Conservation (phyloP, 2,888 invertebrate species). For the Argynnis bischoffii region DNA sequence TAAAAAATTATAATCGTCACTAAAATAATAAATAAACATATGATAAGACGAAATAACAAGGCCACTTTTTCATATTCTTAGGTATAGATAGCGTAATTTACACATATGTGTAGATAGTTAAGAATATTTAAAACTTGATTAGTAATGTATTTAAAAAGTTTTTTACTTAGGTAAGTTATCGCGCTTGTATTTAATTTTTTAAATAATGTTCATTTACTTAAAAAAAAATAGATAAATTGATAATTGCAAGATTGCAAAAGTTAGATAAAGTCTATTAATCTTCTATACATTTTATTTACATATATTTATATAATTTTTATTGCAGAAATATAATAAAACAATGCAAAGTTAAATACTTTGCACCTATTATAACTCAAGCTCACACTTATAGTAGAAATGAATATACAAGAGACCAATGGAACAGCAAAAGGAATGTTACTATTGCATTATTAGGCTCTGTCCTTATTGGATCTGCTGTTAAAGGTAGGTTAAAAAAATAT, state of each 20-base stretch:
- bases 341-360: constrained; percentile 47
- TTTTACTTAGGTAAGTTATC: constrained; percentile 45
- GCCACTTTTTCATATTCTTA: constrained; percentile 9
- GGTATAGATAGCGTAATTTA: background rate
- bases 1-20: constrained; percentile 13
- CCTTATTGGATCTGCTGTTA: constrained; percentile 53
- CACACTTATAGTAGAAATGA: constrained; percentile 44
- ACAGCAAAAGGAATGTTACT: constrained; percentile 44
- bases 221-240: too few species aligned
- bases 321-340: constrained; percentile 51
- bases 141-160: constrained; percentile 51
- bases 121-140: background rate
- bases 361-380: constrained; percentile 46
- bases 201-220: background rate
- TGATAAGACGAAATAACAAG: constrained; percentile 29
- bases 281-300: background rate
- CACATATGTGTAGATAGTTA: background rate
- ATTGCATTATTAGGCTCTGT: constrained; percentile 57
- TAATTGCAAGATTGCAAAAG: background rate
- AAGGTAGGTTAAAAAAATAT: constrained; percentile 49
- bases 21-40: constrained; percentile 21
- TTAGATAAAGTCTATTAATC: background rate
- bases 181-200: background rate
- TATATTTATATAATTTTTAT: constrained; percentile 22
- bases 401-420: constrained; percentile 38